Base-by-base conservation (phyloP, 1,140 invertebrate species). In the Drosophila varians region DNA sequence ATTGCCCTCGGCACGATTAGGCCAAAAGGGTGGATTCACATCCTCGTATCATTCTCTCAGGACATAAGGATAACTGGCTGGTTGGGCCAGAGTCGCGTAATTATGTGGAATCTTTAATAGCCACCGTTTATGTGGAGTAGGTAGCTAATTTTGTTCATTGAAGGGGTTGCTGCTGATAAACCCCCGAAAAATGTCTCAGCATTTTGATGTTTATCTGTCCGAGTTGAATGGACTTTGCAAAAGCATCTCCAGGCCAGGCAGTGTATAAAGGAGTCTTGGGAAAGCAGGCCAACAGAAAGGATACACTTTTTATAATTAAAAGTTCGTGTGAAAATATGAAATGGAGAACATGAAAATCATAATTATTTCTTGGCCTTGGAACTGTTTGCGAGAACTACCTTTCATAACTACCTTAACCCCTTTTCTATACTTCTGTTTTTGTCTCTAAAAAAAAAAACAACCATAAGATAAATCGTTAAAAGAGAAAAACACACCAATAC, bases 61-160 rank as follows among this genome's bases (percentile, higher is more conserved):
- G 26, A 12, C 43, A 31, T 14, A 56, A 28, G 55, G 26, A 42
- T 9, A 21, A 26, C 68, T 72, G 70, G 61, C 74, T 79, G n/a
- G n/a, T n/a, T n/a, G n/a, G n/a, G n/a, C n/a, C n/a, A n/a, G n/a
- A n/a, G 69, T 61, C 36, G 25, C 56, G 53, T 75, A 76, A 84
- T 84, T 84, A 84, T 86, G 71, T 52, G 46, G 53, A 62, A 43
- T 68, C 51, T 79, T 64, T 76, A 57, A 84, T 84, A 80, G 80
- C 80, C 58, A 80, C 70, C 38, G 11, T 53, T 62, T 21, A 47
- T 18, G 38, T 25, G n/a, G 21, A 60, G 55, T 74, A 74, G 70
- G 58, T 74, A 74, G 58, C 40, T 25, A 80, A 80, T 61, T 60
- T 69, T 47, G 56, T 46, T 46, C 36, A 49, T 49, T 69, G 8